phyloP scores from a whole-genome alignment of 1,140 invertebrate species.

The Drosophila nannoptera region DNA sequence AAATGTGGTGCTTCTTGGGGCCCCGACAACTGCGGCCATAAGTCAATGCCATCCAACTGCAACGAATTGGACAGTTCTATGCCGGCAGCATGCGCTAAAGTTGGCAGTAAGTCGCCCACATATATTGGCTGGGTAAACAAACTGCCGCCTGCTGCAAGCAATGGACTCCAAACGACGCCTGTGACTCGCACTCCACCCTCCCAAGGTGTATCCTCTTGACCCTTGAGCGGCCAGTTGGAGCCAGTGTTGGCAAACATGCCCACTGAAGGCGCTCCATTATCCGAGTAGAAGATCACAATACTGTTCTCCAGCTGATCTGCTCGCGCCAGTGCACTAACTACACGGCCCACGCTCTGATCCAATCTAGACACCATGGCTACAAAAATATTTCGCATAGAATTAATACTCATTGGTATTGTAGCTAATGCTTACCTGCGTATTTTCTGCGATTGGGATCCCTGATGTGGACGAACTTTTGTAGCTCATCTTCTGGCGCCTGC shows the following conservation, averaged over 20 bases:
- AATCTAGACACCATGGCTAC: slow-evolving; percentile 92
- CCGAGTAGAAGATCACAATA: slow-evolving; percentile 86
- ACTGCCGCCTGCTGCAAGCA: slow-evolving; percentile 80
- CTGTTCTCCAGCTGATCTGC: slow-evolving; percentile 86
- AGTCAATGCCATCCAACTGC: slow-evolving; percentile 83
- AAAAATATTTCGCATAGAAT: not conserved
- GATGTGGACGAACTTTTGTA: slow-evolving; percentile 88
- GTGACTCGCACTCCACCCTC: slow-evolving; percentile 90
- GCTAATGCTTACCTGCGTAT: slow-evolving; percentile 84
- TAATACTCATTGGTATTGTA: not conserved
- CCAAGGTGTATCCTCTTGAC: slow-evolving; percentile 90
- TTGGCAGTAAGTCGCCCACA: slow-evolving; percentile 93
- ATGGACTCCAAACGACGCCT: slow-evolving; percentile 89
- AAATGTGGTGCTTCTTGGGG: slow-evolving; percentile 68
- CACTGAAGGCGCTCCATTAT: slow-evolving; percentile 88
- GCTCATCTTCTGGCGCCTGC: slow-evolving; percentile 87
- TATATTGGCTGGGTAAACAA: slow-evolving; percentile 89
- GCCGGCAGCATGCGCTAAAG: slow-evolving; percentile 83
- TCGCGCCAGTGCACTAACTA: slow-evolving; percentile 85
- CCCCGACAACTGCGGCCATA: slow-evolving; percentile 83
- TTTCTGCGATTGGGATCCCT: slow-evolving; percentile 85
- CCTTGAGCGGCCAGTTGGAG: slow-evolving; percentile 92
- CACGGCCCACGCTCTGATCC: slow-evolving; percentile 90
- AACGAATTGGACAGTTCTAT: slow-evolving; percentile 72
- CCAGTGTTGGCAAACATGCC: slow-evolving; percentile 87